Conservation (phyloP, 2,113 vertebrate species). For the Falco punctatus region DNA sequence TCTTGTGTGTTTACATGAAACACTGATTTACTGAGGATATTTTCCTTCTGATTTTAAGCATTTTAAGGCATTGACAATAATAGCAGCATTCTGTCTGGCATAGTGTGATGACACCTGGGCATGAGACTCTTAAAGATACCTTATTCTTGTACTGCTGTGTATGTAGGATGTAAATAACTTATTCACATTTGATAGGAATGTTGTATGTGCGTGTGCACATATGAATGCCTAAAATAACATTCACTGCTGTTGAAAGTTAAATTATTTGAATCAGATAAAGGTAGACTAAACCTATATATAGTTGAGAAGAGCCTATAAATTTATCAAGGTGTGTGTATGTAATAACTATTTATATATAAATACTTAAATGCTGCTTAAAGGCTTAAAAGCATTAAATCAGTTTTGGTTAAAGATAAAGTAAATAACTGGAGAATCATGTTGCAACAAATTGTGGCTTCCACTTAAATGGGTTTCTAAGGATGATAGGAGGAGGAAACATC, state of each 20-base stretch:
- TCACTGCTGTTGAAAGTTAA: neutral
- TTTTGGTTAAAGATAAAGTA: neutral
- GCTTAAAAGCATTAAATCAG: slow-evolving; percentile 1
- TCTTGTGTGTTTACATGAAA: neutral
- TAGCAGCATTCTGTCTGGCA: neutral
- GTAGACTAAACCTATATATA: neutral
- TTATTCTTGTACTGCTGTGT: neutral
- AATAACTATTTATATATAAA: slow-evolving; percentile 9
- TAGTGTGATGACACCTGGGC: neutral
- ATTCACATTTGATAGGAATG: neutral
- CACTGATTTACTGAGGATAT: neutral
- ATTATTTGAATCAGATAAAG: neutral
- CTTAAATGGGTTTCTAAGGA: neutral
- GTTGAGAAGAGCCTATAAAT: neutral
- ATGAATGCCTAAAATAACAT: neutral
- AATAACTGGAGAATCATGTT: neutral
- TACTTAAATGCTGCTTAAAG: neutral
- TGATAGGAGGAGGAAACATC: slow-evolving; percentile 1
- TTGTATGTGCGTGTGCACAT: neutral
- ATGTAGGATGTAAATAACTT: neutral
- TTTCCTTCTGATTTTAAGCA: neutral
- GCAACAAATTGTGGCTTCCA: neutral
- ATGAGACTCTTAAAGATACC: neutral
- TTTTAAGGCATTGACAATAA: neutral
- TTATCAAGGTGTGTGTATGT: neutral